phyloP scores from a whole-genome alignment of 2,113 vertebrate genomes.

The Paralichthys olivaceus region DNA sequence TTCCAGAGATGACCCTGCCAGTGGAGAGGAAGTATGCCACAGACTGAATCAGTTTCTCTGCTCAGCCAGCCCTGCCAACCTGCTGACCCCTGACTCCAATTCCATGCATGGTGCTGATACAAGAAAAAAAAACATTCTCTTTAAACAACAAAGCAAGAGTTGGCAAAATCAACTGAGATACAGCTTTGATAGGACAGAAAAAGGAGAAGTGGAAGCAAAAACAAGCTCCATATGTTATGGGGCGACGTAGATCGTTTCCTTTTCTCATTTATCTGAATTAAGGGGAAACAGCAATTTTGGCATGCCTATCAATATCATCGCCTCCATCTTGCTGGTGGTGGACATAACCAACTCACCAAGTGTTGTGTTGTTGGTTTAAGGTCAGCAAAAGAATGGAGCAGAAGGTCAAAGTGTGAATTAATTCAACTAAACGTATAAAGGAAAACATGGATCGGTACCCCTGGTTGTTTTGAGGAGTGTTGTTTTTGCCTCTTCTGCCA shows the following conservation, averaged over 20 bases:
- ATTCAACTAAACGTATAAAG: constrained; percentile 58
- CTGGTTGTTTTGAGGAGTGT: constrained; percentile 57
- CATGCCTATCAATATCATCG: constrained; percentile 8
- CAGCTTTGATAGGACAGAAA: not conserved
- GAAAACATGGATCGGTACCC: constrained; percentile 63
- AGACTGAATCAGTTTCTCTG: constrained; percentile 23
- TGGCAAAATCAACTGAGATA: constrained; percentile 2
- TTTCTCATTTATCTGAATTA: constrained; percentile 4
- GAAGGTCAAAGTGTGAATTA: constrained; percentile 56
- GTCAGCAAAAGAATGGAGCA: constrained; percentile 38
- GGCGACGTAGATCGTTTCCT: not conserved
- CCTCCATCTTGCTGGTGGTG: not conserved
- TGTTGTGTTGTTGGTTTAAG: constrained; percentile 38
- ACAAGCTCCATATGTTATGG: not conserved
- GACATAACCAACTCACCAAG: not conserved
- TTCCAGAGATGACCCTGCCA: constrained; percentile 49
- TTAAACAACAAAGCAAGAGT: constrained; percentile 6
- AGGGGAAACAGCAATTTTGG: constrained; percentile 6
- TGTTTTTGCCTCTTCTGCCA: constrained; percentile 70
- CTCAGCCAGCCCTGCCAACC: constrained; percentile 14
- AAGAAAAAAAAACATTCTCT: not conserved
- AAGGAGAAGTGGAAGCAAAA: not conserved
- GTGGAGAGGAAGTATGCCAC: constrained; percentile 34
- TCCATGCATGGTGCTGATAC: not conserved
- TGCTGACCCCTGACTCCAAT: constrained; percentile 14